phyloP scores from a whole-genome alignment of 2,888 invertebrate species.

The Rhaphigaster nebulosa region DNA sequence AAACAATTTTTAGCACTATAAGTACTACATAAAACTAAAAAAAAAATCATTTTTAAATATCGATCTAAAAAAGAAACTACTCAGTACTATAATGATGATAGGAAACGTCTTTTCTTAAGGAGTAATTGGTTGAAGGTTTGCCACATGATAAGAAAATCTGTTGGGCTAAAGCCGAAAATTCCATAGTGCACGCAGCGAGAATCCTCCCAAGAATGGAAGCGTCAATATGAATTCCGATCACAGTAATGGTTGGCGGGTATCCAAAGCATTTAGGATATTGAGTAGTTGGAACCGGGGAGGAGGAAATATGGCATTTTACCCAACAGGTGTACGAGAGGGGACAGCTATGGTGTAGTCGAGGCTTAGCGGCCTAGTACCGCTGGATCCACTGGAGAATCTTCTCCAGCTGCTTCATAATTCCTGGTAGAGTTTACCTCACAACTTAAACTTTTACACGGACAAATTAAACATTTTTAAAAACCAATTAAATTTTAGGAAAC shows the following conservation, averaged over 20 bases:
- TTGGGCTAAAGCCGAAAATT: background rate
- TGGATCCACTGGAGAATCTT: background rate
- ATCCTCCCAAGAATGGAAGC: background rate
- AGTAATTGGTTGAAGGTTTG: background rate
- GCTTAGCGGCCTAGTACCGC: background rate
- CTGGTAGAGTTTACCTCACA: background rate
- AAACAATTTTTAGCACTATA: no score
- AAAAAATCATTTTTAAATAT: no score
- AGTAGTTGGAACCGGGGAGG: background rate
- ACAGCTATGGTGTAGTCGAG: background rate
- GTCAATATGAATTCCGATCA: conserved; percentile 45
- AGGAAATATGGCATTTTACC: conserved; percentile 34
- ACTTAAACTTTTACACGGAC: no score
- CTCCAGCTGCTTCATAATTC: background rate
- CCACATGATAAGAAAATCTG: background rate
- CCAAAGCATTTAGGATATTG: conserved; percentile 34
- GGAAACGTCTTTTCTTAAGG: background rate
- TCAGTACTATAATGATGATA: background rate
- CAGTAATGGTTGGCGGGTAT: conserved; percentile 15
- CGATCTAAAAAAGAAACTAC: background rate
- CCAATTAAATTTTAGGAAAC: no score
- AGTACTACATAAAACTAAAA: no score
- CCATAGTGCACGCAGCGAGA: background rate
- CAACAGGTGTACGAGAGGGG: background rate
- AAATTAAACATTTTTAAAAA: no score